Base-by-base conservation (phyloP, 92 coral and sea anemone species). In the Phenganax stokvisi region DNA sequence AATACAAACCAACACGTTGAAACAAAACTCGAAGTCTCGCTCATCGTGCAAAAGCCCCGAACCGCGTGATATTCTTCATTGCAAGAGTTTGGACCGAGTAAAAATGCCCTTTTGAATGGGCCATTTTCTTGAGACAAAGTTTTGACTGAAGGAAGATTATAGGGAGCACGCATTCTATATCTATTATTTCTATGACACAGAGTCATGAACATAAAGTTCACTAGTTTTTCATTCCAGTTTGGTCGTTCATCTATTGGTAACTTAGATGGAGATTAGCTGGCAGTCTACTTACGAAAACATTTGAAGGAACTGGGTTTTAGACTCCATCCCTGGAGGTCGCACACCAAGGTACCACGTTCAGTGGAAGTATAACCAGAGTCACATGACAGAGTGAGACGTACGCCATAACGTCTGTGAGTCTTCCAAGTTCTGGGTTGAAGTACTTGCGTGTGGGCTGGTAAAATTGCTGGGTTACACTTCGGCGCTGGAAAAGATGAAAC, bases 211-310 rank as follows among this genome's bases (percentile, higher is more conserved):
- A 13, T 1, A 13, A 59, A 59, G 27, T 59, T 59, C 16, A 59
- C 16, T 1, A 13, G 65, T 59, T 13, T 13, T 13, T 59, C n/a
- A 59, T 13, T 59, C 4, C 16, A 59, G 7, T 59, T 1, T 25
- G n/a, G 7, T 13, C 3, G 16, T 0, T 59, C 27, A 59, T 59
- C 27, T 59, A 1, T 13, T 13, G 27, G 65, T 59, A 13, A 25
- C 27, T 59, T 59, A 59, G 27, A 59, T 25, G 25, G 3, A 10
- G 31, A 51, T 37, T 37, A 37, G 47, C 47, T 37, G 47, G 47
- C 47, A 37, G 47, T 37, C 47, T 37, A 77, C 81, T 77, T 25
- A 77, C 81, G 81, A 29, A 30, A 59, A 44, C 81, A 77, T 12
- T 47, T 77, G 58, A 77, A 77, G 29, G 71, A 20, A 77, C 71